Percentiles rank a stretch among this genome's conserved stretches.
Evolutionary conservation across 2,797 vertebrate species (phyloP).

Genomic region (Pseudomugil tenellus): DNA sequence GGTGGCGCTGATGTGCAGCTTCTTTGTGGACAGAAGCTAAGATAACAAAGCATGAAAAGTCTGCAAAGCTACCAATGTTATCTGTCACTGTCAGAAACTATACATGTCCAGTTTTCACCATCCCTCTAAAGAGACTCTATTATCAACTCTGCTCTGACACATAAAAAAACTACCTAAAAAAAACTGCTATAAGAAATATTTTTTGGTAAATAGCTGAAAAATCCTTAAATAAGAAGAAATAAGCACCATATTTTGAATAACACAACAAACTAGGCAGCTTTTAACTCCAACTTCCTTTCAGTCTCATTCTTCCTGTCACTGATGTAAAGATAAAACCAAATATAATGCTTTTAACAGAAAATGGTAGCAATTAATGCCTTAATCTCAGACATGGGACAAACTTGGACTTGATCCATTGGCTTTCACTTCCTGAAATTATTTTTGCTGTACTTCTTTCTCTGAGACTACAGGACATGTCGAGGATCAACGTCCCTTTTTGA

Average conservation of each 20-base stretch:
- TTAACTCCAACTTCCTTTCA: background rate
- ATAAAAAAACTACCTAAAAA: background rate
- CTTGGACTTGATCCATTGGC: no score
- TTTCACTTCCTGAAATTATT: no score
- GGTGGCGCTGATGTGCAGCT: constrained; percentile 34
- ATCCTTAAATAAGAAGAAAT: background rate
- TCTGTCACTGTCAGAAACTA: constrained; percentile 13
- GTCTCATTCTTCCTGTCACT: background rate
- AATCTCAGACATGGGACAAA: no score
- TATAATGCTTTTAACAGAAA: no score
- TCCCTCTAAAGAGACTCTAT: constrained; percentile 9
- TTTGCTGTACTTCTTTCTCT: no score
- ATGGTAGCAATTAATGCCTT: no score
- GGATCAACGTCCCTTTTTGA: no score
- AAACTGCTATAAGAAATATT: background rate
- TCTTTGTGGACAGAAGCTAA: constrained; percentile 38
- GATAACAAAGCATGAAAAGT: constrained; percentile 22
- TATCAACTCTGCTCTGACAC: background rate
- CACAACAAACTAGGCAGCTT: background rate
- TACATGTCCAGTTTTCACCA: constrained; percentile 12
- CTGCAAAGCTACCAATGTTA: constrained; percentile 11
- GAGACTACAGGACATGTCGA: no score
- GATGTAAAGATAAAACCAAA: background rate
- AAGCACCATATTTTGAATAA: background rate
- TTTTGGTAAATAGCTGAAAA: background rate